Conservation (phyloP, 2,113 vertebrate genomes). For the Melanerpes formicivorus region DNA sequence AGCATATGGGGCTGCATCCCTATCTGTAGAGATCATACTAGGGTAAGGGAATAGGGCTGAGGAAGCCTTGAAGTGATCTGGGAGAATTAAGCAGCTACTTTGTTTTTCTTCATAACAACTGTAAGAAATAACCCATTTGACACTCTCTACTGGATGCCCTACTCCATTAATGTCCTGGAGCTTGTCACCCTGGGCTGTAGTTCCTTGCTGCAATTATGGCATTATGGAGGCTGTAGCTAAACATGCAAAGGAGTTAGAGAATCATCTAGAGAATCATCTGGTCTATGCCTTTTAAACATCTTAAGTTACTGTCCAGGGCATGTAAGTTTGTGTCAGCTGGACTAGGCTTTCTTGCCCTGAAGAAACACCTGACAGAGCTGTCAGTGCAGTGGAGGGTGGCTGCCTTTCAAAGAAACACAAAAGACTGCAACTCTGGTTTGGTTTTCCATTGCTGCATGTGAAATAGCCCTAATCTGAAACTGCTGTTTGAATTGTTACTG, state of each 20-base stretch:
- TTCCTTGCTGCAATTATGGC: neutral
- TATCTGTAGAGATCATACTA: neutral
- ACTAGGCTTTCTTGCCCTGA: neutral
- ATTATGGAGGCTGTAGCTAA: neutral
- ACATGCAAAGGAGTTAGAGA: neutral
- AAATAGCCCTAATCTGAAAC: slow-evolving; percentile 22
- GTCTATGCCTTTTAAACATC: neutral
- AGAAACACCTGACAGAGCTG: neutral
- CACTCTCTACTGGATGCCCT: slow-evolving; percentile 64
- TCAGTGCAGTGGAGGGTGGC: neutral
- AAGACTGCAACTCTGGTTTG: neutral
- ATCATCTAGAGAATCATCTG: neutral
- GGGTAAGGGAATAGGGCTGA: neutral
- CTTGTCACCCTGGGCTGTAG: neutral
- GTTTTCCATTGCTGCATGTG: neutral
- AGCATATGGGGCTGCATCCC: neutral
- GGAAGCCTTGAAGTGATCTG: neutral
- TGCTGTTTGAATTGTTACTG: neutral
- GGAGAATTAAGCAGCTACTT: neutral
- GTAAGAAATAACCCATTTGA: slow-evolving; percentile 34
- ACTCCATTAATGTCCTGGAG: slow-evolving; percentile 37
- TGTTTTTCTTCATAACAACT: neutral
- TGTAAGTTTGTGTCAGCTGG: neutral
- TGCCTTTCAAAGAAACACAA: neutral
- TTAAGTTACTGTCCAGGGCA: slow-evolving; percentile 24